Percentiles rank a stretch among this genome's conserved stretches.
These are phyloP conservation scores for Actinia equina DNA, from an alignment of 64 coral and sea anemone species.

Conservation along the genomic window DNA sequence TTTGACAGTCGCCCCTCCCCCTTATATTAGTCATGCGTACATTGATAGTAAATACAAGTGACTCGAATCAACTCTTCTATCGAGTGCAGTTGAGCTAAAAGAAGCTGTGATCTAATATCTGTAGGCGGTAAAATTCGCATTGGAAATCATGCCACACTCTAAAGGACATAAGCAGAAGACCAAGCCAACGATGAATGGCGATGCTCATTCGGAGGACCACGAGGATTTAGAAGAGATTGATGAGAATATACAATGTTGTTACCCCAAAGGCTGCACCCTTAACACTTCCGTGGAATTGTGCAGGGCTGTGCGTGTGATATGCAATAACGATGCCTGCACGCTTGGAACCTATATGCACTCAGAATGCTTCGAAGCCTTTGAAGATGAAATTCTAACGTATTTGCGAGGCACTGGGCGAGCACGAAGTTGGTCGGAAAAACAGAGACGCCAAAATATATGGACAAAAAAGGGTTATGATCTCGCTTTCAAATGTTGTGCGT, in stretches of 20 bases:
- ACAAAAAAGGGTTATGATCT: constrained; percentile 97
- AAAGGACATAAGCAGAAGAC: constrained; percentile 77
- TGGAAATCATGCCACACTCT: constrained; percentile 83
- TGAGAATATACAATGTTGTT: constrained; percentile 98
- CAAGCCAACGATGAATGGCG: constrained; percentile 73
- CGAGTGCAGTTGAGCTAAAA: constrained; percentile 23
- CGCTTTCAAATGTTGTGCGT: constrained; percentile 94
- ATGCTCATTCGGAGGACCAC: constrained; percentile 59
- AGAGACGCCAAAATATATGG: constrained; percentile 96
- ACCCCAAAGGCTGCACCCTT: constrained; percentile 87
- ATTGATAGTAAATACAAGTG: constrained; percentile 55
- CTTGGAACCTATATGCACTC: constrained; percentile 87
- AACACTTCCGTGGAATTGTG: constrained; percentile 66
- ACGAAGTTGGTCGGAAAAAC: constrained; percentile 94
- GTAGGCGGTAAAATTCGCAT: constrained; percentile 19
- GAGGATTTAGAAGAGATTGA: constrained; percentile 65
- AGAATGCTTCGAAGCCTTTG: constrained; percentile 95
- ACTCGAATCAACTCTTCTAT: neutral
- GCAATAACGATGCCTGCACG: constrained; percentile 88
- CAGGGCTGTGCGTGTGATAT: constrained; percentile 89
- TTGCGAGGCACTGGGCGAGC: constrained; percentile 87
- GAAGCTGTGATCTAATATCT: constrained; percentile 51
- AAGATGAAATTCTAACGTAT: constrained; percentile 88
- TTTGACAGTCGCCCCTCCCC: constrained; percentile 69
- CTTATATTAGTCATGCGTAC: constrained; percentile 52